Evolutionary conservation across 2,113 vertebrate species (phyloP).

Genomic region (Ivindomyrus marchei): DNA sequence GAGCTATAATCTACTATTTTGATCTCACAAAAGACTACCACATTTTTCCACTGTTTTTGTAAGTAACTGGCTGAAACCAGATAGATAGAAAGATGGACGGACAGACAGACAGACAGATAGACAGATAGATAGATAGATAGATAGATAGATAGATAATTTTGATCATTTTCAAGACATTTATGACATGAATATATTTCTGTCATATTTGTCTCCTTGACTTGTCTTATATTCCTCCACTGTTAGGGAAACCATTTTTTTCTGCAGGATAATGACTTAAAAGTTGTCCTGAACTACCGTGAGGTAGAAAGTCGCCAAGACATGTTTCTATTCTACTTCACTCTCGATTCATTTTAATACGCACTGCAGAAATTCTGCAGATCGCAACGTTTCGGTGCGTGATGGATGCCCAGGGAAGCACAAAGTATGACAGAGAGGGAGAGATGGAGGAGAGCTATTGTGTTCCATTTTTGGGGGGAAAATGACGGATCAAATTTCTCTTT

Average conservation of each 20-base stretch:
- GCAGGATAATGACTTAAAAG: constrained; percentile 7
- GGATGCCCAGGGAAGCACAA: constrained; percentile 35
- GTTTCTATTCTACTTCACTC: background rate
- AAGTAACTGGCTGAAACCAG: background rate
- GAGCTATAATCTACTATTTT: background rate
- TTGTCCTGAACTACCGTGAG: background rate
- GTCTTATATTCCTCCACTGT: background rate
- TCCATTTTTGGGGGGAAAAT: constrained; percentile 40
- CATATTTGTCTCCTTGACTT: background rate
- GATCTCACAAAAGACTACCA: background rate
- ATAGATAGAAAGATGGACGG: background rate
- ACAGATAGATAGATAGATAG: background rate
- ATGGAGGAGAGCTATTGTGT: constrained; percentile 38
- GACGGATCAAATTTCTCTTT: constrained; percentile 52
- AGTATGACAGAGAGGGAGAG: constrained; percentile 9
- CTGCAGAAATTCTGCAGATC: constrained; percentile 30
- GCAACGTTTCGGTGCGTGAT: constrained; percentile 32
- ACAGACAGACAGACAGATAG: background rate
- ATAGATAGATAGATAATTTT: background rate
- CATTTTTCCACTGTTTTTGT: background rate
- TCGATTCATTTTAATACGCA: constrained; percentile 13
- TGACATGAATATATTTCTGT: background rate
- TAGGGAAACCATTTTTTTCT: background rate
- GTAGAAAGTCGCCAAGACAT: background rate
- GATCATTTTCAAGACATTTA: background rate